Evolutionary conservation across 2,888 invertebrate genomes (phyloP).

Genomic region (Belgica antarctica): DNA sequence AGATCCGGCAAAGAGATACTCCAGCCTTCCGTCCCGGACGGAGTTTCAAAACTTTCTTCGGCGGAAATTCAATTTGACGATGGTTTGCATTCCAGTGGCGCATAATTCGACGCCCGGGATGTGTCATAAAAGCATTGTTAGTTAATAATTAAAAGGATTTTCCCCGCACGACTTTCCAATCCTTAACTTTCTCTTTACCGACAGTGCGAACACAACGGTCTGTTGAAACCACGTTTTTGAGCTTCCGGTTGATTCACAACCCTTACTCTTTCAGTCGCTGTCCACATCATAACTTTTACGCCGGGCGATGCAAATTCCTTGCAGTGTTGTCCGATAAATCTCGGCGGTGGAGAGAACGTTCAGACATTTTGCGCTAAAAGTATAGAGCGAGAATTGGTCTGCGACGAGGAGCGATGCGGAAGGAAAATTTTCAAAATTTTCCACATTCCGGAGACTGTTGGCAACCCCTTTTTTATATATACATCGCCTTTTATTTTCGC

Average conservation of each 20-base stretch:
- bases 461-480: constrained; percentile 20
- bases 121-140: background rate
- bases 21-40: too few species aligned
- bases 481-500: background rate
- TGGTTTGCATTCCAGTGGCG: constrained; percentile 3
- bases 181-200: background rate
- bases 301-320: background rate
- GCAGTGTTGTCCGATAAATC: constrained; percentile 41
- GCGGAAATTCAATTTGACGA: constrained; percentile 15
- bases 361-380: constrained; percentile 37
- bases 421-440: constrained; percentile 36
- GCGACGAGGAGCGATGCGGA: constrained; percentile 36
- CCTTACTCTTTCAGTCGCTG: too few species aligned
- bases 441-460: constrained; percentile 35
- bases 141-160: constrained; percentile 7
- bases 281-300: background rate
- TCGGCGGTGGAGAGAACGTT: constrained; percentile 32
- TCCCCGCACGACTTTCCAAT: background rate
- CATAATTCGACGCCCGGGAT: too few species aligned
- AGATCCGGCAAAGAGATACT: background rate
- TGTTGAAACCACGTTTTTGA: too few species aligned
- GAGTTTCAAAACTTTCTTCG: background rate
- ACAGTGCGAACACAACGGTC: too few species aligned
- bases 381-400: constrained; percentile 25
- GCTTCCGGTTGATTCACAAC: too few species aligned